A percentile compares a stretch with the other conserved stretches of the same genome.
phyloP scores from a whole-genome alignment of 2,888 invertebrate genomes.

The Diaphora mendica region DNA sequence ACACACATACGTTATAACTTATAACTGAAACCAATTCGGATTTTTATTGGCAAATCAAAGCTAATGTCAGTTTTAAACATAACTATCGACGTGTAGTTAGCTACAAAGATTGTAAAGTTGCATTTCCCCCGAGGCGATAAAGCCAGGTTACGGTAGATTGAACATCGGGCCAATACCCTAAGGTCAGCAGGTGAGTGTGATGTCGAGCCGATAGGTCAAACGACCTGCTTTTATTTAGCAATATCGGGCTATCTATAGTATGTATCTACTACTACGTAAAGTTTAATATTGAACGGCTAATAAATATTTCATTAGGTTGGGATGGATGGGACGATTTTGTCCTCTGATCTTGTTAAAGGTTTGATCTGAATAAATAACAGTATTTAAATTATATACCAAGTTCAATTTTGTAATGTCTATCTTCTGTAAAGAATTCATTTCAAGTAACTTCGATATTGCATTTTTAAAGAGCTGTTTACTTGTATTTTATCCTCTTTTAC shows the following conservation, averaged over 20 bases:
- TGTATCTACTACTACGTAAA: conserved; percentile 5
- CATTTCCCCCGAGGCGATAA: conserved; percentile 23
- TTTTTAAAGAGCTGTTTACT: not conserved
- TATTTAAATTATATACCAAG: not conserved
- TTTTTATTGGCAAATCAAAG: not conserved
- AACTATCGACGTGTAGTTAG: not conserved
- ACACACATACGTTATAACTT: not conserved
- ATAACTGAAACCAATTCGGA: not conserved
- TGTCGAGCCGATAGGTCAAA: conserved; percentile 32
- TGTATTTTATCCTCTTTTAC: not conserved
- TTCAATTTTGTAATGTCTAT: not conserved
- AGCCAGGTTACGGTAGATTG: conserved; percentile 23
- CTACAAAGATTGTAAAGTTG: conserved; percentile 16
- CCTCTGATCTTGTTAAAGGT: conserved; percentile 15
- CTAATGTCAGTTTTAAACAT: not conserved
- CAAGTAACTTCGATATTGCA: not conserved
- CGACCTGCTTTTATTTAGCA: conserved; percentile 24
- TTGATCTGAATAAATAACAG: not conserved
- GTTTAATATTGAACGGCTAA: conserved; percentile 22
- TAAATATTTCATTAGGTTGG: conserved; percentile 27
- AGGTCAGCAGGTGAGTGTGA: conserved; percentile 36
- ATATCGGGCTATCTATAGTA: conserved; percentile 15
- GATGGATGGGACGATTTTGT: conserved; percentile 15
- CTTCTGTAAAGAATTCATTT: not conserved
- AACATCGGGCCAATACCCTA: conserved; percentile 22